Base-by-base conservation (phyloP, 2,888 invertebrate species). In the Patella caerulea region DNA sequence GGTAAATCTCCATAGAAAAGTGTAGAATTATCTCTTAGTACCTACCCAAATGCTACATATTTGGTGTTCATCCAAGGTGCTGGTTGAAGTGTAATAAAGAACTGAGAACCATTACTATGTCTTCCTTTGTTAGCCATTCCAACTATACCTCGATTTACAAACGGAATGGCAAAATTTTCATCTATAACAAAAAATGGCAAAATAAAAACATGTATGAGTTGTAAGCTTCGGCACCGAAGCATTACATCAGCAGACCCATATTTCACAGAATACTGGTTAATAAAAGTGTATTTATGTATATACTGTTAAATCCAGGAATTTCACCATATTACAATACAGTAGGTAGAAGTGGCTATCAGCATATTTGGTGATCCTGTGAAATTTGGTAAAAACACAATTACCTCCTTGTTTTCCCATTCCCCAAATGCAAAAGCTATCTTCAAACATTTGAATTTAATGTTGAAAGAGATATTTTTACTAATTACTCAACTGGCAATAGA, bases 31-130 rank as follows among this genome's bases (percentile, higher is more conserved):
- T 52, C 1, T 45, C 53, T 53, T 19, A 19, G 52, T 56, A 83
- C 86, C 86, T 89, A 94, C 94, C 94, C 95, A 88, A 96, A 95
- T 2, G 95, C 95, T 7, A 95, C 95, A 87, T 94, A 95, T 91
- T 93, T 94, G 79, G 93, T 92, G 84, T 94, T 93, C 95, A 95
- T 95, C 95, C 95, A 95, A 4, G 93, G 91, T 5, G 94, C 93
- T 5, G 94, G 93, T 90, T 94, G 94, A 19, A 95, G 91, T 17
- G 94, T 93, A 19, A 95, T 93, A 87, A 94, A 94, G 89, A 95
- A 95, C 91, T 95, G 95, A 1, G 94, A 94, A 5, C 93, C 94
- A 89, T 95, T 95, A 82, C 94, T 93, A 88, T 95, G 94, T 81
- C 94, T 93, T 73, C 94, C 94, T 88, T 93, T 93, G 88, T 95